Base-by-base conservation (phyloP, 2,888 invertebrate genomes). In the Drosophila colorata region DNA sequence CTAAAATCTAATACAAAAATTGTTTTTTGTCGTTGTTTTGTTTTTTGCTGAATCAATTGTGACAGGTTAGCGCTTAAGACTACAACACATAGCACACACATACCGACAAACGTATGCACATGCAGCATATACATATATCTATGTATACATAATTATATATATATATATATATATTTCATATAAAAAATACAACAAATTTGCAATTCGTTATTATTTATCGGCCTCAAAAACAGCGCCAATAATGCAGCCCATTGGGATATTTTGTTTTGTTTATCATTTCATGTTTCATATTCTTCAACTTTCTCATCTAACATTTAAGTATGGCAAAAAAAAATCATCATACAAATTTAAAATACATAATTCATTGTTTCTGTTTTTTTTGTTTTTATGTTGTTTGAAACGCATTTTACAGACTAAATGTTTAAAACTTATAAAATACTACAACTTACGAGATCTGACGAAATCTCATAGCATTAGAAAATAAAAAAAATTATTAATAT, bases 351-450 rank as follows among this genome's bases (percentile, higher is more conserved):
- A 77, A 84, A 80, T 68, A 78, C 69, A 71, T 53, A 63, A 58
- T 67, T 58, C 40, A 44, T 58, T 28, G 35, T 63, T 44, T 73
- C 40, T 56, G 59, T 66, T 43, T 52, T 37, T 59, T 69, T 60
- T 65, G 55, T 61, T 51, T 43, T 51, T 65, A 48, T 66, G 58
- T 64, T 61, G 65, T 69, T 67, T 73, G 80, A 75, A 83, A 81
- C 76, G 76, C 67, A 69, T 49, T 18, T 71, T 83, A 85, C 66
- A 82, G 40, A 66, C 78, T 83, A 82, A 69, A 52, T 66, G 63
- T 80, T 78, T 85, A 85, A 86, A 86, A 85, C 84, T 85, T 85
- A 86, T 80, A 78, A 85, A 78, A 86, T 85, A 85, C 84, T 83
- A 86, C 84, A 85, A 85, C 86, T 83, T 86, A 84, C 65, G 84